Evolutionary conservation across 2,888 invertebrate genomes (phyloP), one percentile per base, ranked within the genome.

Genomic region (Brenthis daphne): DNA sequence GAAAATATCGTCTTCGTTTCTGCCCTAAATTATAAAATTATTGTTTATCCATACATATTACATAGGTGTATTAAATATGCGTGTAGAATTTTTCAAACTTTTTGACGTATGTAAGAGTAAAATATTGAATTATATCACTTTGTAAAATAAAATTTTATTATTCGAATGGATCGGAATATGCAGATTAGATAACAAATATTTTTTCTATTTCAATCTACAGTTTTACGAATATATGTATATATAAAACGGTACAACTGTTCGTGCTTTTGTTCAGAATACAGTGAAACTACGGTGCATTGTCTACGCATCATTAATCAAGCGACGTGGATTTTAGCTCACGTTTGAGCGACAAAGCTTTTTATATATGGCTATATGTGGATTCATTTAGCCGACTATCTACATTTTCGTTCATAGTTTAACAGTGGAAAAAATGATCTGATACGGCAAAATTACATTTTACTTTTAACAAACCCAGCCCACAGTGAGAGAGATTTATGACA

Each of bases 261-360:
- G 16, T 29, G 51, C 61, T 61, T 57, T 61, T 61, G 37, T 69
- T 29, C 63, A 60, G 43, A 56, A 56, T 57, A 58, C 60, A 55
- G 47, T 58, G 60, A 54, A 72, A 56, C 63, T 50, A 66, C 60
- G 50, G 50, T 57, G 61, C 69, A 64, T 69, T 69, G 69, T 67
- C 67, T 69, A 53, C 60, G 51, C 53, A 56, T 58, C 64, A 61
- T 67, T 72, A 69, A 67, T 72, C 71, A 69, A 53, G 64, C 56
- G 66, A 56, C 55, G 58, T 47, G 57, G 29, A 43, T 66, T 56
- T 66, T 55, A 64, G 53, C 57, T 57, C 43, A 64, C 57, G 20
- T 53, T 57, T 66, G 58, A 12, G 50, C 69, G n/a, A 61, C 43
- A 20, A 47, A 16, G 33, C 57, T 54, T 58, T 57, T 58, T 54